Base-by-base conservation (phyloP, 2,797 vertebrate species). In the Oceanodroma leucorhoa region DNA sequence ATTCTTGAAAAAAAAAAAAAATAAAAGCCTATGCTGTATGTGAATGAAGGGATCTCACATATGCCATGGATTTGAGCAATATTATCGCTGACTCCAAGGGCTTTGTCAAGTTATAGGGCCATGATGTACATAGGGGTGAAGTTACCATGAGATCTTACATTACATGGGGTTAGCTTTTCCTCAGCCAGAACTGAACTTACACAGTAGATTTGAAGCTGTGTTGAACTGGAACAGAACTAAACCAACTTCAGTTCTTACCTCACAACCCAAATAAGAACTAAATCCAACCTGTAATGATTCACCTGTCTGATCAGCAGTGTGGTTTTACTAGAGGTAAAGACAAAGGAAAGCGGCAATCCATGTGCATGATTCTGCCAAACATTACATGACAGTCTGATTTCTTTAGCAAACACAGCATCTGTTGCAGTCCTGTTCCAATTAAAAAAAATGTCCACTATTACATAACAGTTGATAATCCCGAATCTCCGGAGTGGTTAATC, bases 351-450 rank as follows among this genome's bases (percentile, higher is more conserved):
- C 2, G 3, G 14, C 51, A 82, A 79, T 76, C 30, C 46, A 26
- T 0, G 1, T 48, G 23, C 10, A 2, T 14, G 30, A 81, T 86
- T 65, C 69, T 83, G 51, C 36, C 62, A 84, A 83, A 82, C 27
- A 80, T 94, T 71, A 76, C 62, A 53, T 26, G 78, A 57, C 40
- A 87, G 45, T 54, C 24, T 66, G 76, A 19, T 62, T 94, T 73
- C 71, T 82, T 95, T 30, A 85, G 41, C 61, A 92, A 81, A 79
- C 32, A 41, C 72, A 84, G 60, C 86, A 89, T 94, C 79, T 97
- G 90, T 41, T 84, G 69, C 32, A 62, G 78, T 50, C 34, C 24
- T 78, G 73, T 53, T 94, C 82, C 82, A 94, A 87, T 95, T 83
- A 30, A 87, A 84, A 84, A 17, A 54, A 51, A 29, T 6, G 20